Evolutionary conservation across 1,140 invertebrate genomes (phyloP), one percentile per base, ranked within the genome.

Genomic region (Solenopsis invicta): DNA sequence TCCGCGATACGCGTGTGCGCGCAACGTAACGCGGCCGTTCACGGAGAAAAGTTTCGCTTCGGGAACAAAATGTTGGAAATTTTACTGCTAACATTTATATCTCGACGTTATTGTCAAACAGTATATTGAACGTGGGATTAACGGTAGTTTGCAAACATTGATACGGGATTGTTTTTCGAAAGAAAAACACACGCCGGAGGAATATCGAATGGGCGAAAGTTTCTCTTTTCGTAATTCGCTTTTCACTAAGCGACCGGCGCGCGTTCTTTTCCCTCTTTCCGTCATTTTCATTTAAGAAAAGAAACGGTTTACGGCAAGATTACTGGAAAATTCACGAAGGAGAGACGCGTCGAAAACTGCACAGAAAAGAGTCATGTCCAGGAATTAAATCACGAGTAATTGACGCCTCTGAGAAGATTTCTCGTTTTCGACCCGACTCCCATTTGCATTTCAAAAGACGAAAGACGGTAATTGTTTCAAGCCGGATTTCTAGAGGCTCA

Each of bases 391-490:
- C 80, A 82, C 41, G 52, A 82, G 12, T 82, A 82, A 72, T 59
- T 82, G 52, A 45, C 6, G 52, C 52, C 12, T 72, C 45, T 59
- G 50, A 61, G 67, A 0, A 52, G 50, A 29, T 16, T 29, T 21
- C 2, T 54, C 16, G 16, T 9, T 72, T 45, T 72, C 29, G 21
- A 48, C 1, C 16, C 24, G 24, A 3, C 45, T n/a, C 5, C 8
- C 37, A 74, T 82, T 82, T 82, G 80, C 80, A 74, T 82, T 5
- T 56, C 67, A 82, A 74, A 82, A 59, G 67, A 74, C 52, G 21
- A 34, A 16, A 34, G 10, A 24, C 13, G 37, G 24, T 24, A 29
- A 82, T 59, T 61, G 37, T 82, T 59, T 16, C 18, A 29, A 16
- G 3, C 12, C 34, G 48, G 34, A 13, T 56, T 82, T 82, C 48